Base-by-base conservation (phyloP, 2,113 vertebrate genomes). In the Psophia crepitans region DNA sequence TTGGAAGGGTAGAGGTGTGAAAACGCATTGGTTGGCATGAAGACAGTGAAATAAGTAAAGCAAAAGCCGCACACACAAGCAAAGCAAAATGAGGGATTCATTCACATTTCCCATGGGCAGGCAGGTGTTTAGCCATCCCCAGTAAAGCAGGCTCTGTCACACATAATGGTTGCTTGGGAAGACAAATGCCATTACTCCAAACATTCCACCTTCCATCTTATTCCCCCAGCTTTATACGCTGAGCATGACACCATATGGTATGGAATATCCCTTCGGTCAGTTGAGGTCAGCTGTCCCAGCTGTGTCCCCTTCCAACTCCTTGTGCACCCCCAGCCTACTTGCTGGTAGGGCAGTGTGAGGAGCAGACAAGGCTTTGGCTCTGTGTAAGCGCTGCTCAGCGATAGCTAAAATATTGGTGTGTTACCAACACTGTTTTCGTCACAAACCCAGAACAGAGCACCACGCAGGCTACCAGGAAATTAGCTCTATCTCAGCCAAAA, bases 211-310 rank as follows among this genome's bases (percentile, higher is more conserved):
- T 65, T 85, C 16, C 19, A 80, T 28, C 37, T 58, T 83, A 46
- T 58, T 58, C 37, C 16, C 22, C 17, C 12, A 76, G 37, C 3
- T 64, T 80, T 49, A 41, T n/a, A 51, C 58, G 53, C 22, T 79
- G 32, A 54, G 14, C 19, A 21, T 0, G 3, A 66, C 5, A 2
- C 24, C 5, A 0, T 39, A 35, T 4, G 4, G 28, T 39, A 41
- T 35, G 8, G 8, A 54, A 60, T 63, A 1, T 23, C 35, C 2
- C 11, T 57, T 49, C 35, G 46, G 18, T 41, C 46, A 24, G 8
- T 3, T 43, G 6, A 4, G 5, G 26, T 77, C 54, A 46, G 28
- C 8, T 84, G 18, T 85, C 28, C 41, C 13, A 7, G 20, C 12
- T 44, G 5, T 75, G 61, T 74, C 8, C 11, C 8, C 12, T 86